phyloP scores from a whole-genome alignment of 2,888 invertebrate species.

The Hemithea aestivaria region DNA sequence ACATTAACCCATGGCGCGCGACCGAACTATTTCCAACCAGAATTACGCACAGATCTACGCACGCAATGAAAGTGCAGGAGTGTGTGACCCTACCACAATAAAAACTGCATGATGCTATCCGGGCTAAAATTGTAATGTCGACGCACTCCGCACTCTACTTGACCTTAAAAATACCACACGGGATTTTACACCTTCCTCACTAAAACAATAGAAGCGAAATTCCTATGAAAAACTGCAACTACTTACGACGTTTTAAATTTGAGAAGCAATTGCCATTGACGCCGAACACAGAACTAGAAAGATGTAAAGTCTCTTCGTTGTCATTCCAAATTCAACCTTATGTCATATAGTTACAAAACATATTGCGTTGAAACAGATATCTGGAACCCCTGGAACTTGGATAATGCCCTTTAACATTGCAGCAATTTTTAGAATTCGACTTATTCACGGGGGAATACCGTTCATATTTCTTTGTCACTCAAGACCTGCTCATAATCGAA shows the following conservation, averaged over 20 bases:
- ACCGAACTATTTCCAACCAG: slow-evolving; percentile 6
- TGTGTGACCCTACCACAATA: slow-evolving; percentile 75
- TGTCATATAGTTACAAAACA: slow-evolving; percentile 25
- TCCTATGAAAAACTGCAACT: slow-evolving; percentile 21
- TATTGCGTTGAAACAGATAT: slow-evolving; percentile 36
- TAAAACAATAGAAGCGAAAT: slow-evolving; percentile 24
- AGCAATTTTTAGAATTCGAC: slow-evolving; percentile 49
- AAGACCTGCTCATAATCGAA: slow-evolving; percentile 4
- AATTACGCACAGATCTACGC: slow-evolving; percentile 43
- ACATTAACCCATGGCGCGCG: not conserved
- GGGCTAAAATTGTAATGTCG: slow-evolving; percentile 73
- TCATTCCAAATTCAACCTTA: slow-evolving; percentile 34
- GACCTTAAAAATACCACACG: slow-evolving; percentile 45
- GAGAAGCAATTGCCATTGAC: slow-evolving; percentile 56
- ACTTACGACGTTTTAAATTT: slow-evolving; percentile 44
- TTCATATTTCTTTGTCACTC: slow-evolving; percentile 43
- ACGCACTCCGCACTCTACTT: slow-evolving; percentile 54
- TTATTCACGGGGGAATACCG: slow-evolving; percentile 48
- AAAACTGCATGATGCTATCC: slow-evolving; percentile 73
- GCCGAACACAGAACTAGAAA: slow-evolving; percentile 34
- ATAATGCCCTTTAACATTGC: slow-evolving; percentile 55
- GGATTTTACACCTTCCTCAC: slow-evolving; percentile 31
- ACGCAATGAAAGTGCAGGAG: slow-evolving; percentile 50
- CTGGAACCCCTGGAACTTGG: slow-evolving; percentile 47
- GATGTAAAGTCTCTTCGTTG: slow-evolving; percentile 32